A percentile compares a stretch with the other conserved stretches of the same genome.
phyloP scores from a whole-genome alignment of 2,888 invertebrate genomes.

The Pseudococcus longispinus region DNA sequence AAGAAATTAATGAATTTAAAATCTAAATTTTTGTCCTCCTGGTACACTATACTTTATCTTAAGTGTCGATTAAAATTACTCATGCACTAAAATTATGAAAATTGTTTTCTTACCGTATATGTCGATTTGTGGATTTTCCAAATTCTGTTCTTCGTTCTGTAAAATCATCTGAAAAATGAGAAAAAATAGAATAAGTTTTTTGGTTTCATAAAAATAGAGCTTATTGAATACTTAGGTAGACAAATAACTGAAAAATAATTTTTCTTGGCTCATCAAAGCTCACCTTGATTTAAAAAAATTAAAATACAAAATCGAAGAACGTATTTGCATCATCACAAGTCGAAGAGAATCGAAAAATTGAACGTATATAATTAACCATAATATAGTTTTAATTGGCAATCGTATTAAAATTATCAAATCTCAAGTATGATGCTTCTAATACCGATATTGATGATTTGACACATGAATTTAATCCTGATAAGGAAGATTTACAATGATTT shows the following conservation, averaged over 20 bases:
- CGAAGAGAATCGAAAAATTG: neutral
- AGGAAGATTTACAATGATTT: neutral
- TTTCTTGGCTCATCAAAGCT: no score
- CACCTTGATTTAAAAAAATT: no score
- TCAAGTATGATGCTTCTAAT: neutral
- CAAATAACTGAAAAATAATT: no score
- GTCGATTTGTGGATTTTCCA: slow-evolving; percentile 17
- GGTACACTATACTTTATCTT: no score
- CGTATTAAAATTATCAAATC: neutral
- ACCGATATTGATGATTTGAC: neutral
- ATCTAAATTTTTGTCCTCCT: no score
- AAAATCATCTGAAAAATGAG: slow-evolving; percentile 8
- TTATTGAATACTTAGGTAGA: no score
- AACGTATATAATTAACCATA: no score
- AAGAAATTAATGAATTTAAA: no score
- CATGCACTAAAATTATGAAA: neutral
- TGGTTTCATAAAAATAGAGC: neutral
- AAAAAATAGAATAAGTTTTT: neutral
- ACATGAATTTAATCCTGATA: neutral
- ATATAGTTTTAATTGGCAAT: neutral
- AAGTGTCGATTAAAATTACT: neutral
- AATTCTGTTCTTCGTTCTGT: neutral
- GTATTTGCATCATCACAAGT: no score
- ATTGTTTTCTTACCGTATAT: neutral
- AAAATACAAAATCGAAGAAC: no score